Evolutionary conservation across 2,888 invertebrate species (phyloP).

Genomic region (Neoitamus cyanurus): DNA sequence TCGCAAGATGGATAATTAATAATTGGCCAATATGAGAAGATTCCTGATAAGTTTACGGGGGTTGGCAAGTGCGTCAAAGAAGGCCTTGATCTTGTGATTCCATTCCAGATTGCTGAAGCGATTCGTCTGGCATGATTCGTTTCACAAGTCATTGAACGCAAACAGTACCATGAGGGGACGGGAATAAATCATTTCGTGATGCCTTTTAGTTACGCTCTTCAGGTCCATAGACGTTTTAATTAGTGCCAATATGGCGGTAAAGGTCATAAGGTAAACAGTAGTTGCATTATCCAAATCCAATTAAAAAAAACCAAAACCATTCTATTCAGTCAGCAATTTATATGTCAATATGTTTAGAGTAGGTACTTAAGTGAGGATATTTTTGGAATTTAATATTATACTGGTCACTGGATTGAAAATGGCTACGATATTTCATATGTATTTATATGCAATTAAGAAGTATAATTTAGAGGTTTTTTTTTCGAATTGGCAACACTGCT

Average conservation of each 20-base stretch:
- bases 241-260: neutral
- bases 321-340: no score
- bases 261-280: neutral
- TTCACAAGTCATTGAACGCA: conserved; percentile 5
- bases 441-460: no score
- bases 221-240: conserved; percentile 8
- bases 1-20: neutral
- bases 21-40: neutral
- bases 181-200: neutral
- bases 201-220: neutral
- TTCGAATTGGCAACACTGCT: no score
- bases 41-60: neutral
- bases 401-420: no score
- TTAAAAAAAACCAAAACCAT: no score
- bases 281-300: no score
- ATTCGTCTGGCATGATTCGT: neutral
- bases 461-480: no score
- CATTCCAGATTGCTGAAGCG: neutral
- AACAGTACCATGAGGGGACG: neutral
- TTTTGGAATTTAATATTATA: no score
- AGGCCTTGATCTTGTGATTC: neutral
- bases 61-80: neutral
- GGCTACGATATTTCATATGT: no score
- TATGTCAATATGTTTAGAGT: no score
- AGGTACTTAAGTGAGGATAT: no score